Conservation (phyloP, 2,888 invertebrate species). For the Dermolepida albohirtum region DNA sequence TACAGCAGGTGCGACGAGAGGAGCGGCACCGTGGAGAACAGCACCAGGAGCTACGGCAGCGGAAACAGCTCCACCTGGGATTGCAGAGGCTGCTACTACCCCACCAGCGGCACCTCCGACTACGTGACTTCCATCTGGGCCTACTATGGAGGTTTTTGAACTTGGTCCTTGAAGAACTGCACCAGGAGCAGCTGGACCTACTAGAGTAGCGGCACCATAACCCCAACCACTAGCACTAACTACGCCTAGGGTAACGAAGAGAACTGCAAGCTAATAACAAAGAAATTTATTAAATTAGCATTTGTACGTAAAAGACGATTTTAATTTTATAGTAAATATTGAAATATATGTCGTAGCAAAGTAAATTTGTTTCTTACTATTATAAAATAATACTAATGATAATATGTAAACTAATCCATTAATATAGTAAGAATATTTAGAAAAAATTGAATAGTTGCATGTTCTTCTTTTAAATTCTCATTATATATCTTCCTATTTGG, state of each 20-base stretch:
- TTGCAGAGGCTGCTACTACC: slow-evolving; percentile 49
- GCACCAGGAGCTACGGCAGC: slow-evolving; percentile 48
- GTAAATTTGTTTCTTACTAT: too few relatives aligned
- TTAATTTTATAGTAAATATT: too few relatives aligned
- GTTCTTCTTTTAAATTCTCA: too few relatives aligned
- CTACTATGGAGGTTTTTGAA: slow-evolving; percentile 50
- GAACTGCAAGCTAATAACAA: slow-evolving; percentile 33
- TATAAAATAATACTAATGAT: too few relatives aligned
- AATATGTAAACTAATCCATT: too few relatives aligned
- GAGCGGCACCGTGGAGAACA: slow-evolving; percentile 44
- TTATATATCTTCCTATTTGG: not conserved
- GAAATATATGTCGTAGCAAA: too few relatives aligned
- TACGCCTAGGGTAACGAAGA: slow-evolving; percentile 38
- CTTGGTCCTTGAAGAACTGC: slow-evolving; percentile 53
- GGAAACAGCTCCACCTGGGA: slow-evolving; percentile 50
- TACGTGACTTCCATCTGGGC: slow-evolving; percentile 56
- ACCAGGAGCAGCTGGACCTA: slow-evolving; percentile 51
- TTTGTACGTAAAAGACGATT: too few relatives aligned
- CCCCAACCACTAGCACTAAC: slow-evolving; percentile 50
- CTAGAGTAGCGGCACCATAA: slow-evolving; percentile 45
- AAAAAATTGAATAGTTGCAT: too few relatives aligned
- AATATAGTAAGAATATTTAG: not conserved
- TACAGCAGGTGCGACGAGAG: slow-evolving; percentile 38
- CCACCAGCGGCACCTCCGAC: slow-evolving; percentile 51
- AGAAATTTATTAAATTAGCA: not conserved